Percentiles rank a stretch among this genome's conserved stretches.
These are phyloP conservation scores for Lepidocolaptes lacrymiger DNA, from an alignment of 2,797 vertebrate species.

Conservation along the genomic window DNA sequence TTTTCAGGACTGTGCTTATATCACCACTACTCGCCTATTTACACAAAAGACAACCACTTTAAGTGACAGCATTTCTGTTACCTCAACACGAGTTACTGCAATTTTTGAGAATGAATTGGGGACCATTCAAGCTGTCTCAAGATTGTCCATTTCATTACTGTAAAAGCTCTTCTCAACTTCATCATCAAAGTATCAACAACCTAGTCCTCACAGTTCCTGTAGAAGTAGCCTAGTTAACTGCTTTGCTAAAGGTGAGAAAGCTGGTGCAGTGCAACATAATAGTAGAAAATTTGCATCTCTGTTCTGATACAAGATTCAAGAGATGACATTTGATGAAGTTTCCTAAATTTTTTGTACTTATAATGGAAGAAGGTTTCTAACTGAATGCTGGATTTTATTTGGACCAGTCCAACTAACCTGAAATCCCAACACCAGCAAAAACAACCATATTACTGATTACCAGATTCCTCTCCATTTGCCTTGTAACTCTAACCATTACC, in stretches of 20 bases:
- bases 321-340: background rate
- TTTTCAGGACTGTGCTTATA: background rate
- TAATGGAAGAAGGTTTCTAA: background rate
- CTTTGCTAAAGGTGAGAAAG: background rate
- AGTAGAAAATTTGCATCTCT: background rate
- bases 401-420: background rate
- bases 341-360: background rate
- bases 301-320: background rate
- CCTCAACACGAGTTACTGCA: background rate
- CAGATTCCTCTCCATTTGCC: background rate
- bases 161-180: background rate
- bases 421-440: background rate
- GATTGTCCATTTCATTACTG: background rate
- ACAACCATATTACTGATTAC: background rate
- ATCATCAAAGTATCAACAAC: background rate
- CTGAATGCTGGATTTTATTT: background rate
- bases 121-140: background rate
- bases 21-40: background rate
- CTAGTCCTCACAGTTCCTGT: background rate
- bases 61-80: background rate
- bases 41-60: background rate
- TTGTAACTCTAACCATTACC: background rate
- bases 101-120: background rate
- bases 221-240: background rate
- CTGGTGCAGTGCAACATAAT: background rate